Conservation (phyloP, 2,797 vertebrate species). For the Loriculus beryllinus region DNA sequence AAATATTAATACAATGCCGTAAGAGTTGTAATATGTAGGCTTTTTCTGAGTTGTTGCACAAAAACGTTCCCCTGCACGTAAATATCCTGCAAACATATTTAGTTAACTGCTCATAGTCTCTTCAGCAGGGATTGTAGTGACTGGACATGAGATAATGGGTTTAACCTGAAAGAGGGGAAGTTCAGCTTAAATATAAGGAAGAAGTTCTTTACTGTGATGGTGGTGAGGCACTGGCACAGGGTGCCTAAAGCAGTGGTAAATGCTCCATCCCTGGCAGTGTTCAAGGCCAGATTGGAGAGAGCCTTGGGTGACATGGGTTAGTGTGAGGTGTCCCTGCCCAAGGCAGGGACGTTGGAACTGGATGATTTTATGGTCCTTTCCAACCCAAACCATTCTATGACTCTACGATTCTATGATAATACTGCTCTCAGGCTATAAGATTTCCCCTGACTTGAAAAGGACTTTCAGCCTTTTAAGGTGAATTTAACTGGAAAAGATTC, state of each 20-base stretch:
- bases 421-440: background rate
- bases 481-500: conserved; percentile 1
- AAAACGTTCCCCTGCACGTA: background rate
- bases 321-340: background rate
- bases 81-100: background rate
- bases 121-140: background rate
- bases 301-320: background rate
- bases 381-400: background rate
- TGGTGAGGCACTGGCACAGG: background rate
- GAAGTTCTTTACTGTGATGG: background rate
- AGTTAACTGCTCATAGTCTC: background rate
- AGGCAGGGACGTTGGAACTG: background rate
- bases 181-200: background rate
- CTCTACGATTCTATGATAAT: background rate
- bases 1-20: background rate
- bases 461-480: background rate
- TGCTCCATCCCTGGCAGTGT: background rate
- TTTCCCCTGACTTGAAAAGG: background rate
- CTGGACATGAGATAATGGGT: background rate
- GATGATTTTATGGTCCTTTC: background rate
- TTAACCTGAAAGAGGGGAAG: background rate
- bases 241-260: background rate
- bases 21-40: background rate
- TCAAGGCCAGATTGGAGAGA: background rate
- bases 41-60: background rate